Evolutionary conservation across 2,888 invertebrate genomes (phyloP), one percentile per base, ranked within the genome.

Genomic region (Noctuana brunneofusca): DNA sequence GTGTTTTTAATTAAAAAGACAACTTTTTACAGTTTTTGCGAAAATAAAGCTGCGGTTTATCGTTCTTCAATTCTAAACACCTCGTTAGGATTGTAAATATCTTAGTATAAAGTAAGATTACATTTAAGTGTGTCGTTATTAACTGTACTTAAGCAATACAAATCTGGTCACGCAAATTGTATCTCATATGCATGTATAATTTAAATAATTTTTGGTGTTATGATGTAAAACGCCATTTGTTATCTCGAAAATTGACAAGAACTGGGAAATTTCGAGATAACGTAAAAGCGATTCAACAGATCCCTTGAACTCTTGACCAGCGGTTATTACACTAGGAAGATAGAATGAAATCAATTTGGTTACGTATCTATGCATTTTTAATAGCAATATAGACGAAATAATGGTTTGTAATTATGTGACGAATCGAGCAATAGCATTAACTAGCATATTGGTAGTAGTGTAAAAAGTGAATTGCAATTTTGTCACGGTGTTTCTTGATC

Each of bases 271-370:
- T 49, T 49, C 6, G 24, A 9, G 2, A 49, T 8, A 27, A 14
- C 14, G 14, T 24, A 24, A 49, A 49, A 49, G 56, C 4, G 27
- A 3, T 16, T 43, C 12, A 56, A 43, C 20, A 11, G 43, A 18
- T 48, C 46, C 54, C 60, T 60, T 60, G 60, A 60, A 54, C 60
- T 35, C 30, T 9, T 20, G 48, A 22, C 48, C 20, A 48, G 24
- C 38, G 54, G 48, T 35, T 49, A 27, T 48, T n/a, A 53, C 59
- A 53, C 24, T 27, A 59, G 59, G 59, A 59, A 59, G 43, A 30
- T 6, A 22, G 3, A 57, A 16, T 41, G 41, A 57, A 57, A 57
- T 58, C 50, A 41, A 24, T 59, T 53, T 46, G 3, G 32, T 46
- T 46, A 53, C 24, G n/a, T 48, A 35, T 46, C 20, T 59, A 30